Evolutionary conservation across 2,113 vertebrate genomes (phyloP).

Genomic region (Cygnus atratus): DNA sequence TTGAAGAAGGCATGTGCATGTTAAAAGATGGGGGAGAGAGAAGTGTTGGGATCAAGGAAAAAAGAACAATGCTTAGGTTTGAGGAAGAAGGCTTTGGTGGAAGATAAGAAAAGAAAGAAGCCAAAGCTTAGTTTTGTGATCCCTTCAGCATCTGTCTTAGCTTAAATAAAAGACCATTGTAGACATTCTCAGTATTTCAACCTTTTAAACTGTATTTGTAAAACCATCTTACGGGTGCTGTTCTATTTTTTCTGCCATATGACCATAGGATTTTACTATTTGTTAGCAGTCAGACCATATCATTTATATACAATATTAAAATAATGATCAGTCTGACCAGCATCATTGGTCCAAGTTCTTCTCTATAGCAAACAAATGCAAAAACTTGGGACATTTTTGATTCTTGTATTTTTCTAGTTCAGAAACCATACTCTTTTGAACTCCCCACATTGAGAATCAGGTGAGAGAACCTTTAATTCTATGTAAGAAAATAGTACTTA

Average conservation of each 20-base stretch:
- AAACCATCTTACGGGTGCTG: background rate
- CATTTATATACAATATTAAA: background rate
- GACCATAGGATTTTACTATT: background rate
- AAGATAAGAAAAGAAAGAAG: background rate
- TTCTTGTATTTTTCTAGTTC: constrained; percentile 44
- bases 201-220: background rate
- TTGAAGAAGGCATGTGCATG: constrained; percentile 65
- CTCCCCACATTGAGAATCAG: background rate
- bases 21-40: background rate
- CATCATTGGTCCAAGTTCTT: background rate
- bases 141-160: background rate
- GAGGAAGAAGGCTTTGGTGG: background rate
- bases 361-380: background rate
- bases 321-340: background rate
- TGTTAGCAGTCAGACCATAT: constrained; percentile 2
- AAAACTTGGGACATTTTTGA: background rate
- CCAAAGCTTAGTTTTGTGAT: constrained; percentile 45
- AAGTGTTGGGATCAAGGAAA: background rate
- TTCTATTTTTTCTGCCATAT: background rate
- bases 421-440: constrained; percentile 1
- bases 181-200: constrained; percentile 14
- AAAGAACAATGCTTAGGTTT: background rate
- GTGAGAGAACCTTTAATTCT: background rate
- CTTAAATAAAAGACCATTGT: background rate
- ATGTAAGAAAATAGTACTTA: background rate